Percentiles rank a stretch among this genome's conserved stretches.
These are phyloP conservation scores for Eupelmus urozonus DNA, from an alignment of 2,888 invertebrate genomes.

Conservation along the genomic window DNA sequence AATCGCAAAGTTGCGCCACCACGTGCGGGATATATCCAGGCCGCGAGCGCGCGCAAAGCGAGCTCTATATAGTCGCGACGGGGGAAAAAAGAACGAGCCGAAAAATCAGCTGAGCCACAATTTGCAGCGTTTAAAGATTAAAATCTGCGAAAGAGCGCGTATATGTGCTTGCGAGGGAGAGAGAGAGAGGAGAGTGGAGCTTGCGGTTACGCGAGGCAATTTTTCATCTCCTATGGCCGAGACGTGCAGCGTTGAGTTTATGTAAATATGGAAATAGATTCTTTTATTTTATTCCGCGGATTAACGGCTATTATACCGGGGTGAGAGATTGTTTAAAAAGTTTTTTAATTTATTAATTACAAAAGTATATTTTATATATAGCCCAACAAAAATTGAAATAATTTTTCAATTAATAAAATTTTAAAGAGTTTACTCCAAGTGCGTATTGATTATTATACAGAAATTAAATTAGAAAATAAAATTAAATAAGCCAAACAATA, in stretches of 20 bases:
- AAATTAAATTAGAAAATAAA: no score
- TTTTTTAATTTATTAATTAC: no score
- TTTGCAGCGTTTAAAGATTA: conserved; percentile 56
- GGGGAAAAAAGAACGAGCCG: neutral
- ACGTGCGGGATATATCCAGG: conserved; percentile 58
- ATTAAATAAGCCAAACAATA: no score
- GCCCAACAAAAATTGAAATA: no score
- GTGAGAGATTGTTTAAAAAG: no score
- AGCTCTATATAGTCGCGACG: conserved; percentile 32
- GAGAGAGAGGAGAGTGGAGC: neutral
- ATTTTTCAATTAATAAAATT: no score
- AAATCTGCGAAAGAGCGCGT: conserved; percentile 36
- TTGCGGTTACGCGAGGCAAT: neutral
- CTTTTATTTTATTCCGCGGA: no score
- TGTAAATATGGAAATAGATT: neutral
- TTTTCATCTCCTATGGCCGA: conserved; percentile 6
- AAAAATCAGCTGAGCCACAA: conserved; percentile 56
- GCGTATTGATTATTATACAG: no score
- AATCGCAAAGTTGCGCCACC: conserved; percentile 60
- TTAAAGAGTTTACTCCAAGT: no score
- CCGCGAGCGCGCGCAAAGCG: no score
- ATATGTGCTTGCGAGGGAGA: neutral
- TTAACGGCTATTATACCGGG: no score
- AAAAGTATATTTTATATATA: no score
- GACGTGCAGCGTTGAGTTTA: neutral